Percentiles rank a stretch among this genome's conserved stretches.
Conservation (phyloP, 2,113 vertebrate species). For the Callipepla squamata region DNA sequence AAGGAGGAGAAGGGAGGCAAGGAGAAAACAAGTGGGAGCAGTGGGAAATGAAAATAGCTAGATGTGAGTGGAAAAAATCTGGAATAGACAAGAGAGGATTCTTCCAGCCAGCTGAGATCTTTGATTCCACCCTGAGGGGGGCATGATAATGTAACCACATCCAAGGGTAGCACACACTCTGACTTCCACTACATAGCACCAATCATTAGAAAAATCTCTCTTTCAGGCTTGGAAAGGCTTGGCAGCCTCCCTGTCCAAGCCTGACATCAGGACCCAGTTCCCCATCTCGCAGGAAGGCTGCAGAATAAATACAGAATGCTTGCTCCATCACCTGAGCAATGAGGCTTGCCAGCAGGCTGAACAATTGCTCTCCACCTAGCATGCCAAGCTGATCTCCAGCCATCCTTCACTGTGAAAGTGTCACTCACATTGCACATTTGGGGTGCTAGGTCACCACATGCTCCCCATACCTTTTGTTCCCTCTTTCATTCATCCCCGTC, state of each 20-base stretch:
- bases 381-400: background rate
- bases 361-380: background rate
- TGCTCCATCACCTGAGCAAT: slow-evolving; percentile 14
- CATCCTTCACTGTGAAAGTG: background rate
- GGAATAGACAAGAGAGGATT: background rate
- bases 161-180: background rate
- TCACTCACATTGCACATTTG: slow-evolving; percentile 22
- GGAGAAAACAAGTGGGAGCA: background rate
- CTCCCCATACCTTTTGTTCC: background rate
- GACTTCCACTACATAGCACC: background rate
- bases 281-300: background rate
- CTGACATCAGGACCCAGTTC: background rate
- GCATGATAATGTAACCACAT: background rate
- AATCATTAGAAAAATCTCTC: background rate
- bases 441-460: background rate
- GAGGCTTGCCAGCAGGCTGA: slow-evolving; percentile 29
- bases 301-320: background rate
- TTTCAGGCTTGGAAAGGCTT: background rate
- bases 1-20: background rate
- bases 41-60: background rate
- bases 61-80: background rate
- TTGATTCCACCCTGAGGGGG: background rate
- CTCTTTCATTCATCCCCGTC: slow-evolving; percentile 1
- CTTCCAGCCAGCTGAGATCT: background rate
- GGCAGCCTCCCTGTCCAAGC: background rate